Base-by-base conservation (phyloP, 2,888 invertebrate species). In the Drosophila paranaensis region DNA sequence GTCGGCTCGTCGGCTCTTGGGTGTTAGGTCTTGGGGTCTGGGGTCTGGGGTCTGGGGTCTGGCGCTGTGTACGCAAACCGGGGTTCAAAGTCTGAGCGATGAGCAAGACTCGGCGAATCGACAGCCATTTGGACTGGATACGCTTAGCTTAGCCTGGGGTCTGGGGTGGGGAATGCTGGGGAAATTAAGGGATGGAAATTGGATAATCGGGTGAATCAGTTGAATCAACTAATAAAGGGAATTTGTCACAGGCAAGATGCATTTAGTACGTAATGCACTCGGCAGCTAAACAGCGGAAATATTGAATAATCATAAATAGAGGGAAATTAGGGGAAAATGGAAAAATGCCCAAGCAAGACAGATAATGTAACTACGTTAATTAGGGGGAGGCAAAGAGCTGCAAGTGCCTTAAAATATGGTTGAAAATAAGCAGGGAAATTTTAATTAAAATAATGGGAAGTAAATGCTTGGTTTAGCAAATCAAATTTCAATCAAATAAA, bases 51-150 rank as follows among this genome's bases (percentile, higher is more conserved):
- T n/a, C 57, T 43, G 48, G 60, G 56, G 56, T 46, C 39, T 43
- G 56, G 45, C 43, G 30, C 11, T 65, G 65, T 67, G 73, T 81
- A 78, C 77, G 84, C 82, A 75, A 75, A 77, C 50, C 53, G 56
- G 48, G 66, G 75, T 78, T 40, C 85, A 82, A 84, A 82, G 82
- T 82, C 82, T 71, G 70, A 62, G 63, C 64, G 77, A 79, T 71
- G 68, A 77, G 74, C 73, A 62, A 51, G 74, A 68, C 51, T 54
- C 45, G 27, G 40, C 33, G 35, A 53, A 43, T 43, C 40, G 57
- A 60, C 37, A 58, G 50, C 30, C 43, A 55, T 57, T 60, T 60
- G 13, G 53, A 25, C 37, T 39, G 37, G 13, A 20, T 10, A 42
- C 30, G 13, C 40, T 3, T n/a, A 6, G n/a, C 25, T 20, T 14